Evolutionary conservation across 2,888 invertebrate species (phyloP), one percentile per base, ranked within the genome.

Genomic region (Eupithecia abbreviata): DNA sequence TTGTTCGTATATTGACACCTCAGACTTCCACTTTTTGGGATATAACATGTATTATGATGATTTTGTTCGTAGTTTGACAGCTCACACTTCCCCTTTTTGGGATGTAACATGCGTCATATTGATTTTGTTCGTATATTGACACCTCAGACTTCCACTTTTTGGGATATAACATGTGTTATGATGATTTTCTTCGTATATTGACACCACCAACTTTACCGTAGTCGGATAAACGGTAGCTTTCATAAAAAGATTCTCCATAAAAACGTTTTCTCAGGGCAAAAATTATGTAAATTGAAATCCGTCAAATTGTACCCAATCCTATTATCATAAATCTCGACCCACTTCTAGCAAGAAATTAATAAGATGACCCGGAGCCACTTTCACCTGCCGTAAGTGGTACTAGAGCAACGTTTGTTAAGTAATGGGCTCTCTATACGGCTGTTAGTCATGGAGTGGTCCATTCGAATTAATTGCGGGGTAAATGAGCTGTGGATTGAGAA

Each of bases 331-430:
- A 71, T 82, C 77, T 72, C 75, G 75, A 75, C 77, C 79, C 81
- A 83, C 81, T 82, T 82, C 79, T 79, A 76, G 67, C 75, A 79
- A 82, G 81, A 84, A 83, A 84, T 81, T 82, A 81, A 80, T 83
- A 81, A 82, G 82, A 81, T 83, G 84, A 83, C 82, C 84, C 80
- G 73, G 18, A 74, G 71, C 81, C 80, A 77, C 78, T 78, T 79
- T 45, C 74, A 73, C 71, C 73, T 79, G 78, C 77, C 73, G 78
- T 80, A 72, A 81, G 80, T 77, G 75, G 74, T 77, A 79, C 82
- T 82, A 80, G 76, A 73, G 79, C 55, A 62, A 55, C 72, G 72
- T 74, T 74, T 74, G 77, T 74, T 77, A 72, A 75, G 71, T 69
- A 49, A 69, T 69, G 47, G 69, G 47, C 18, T 43, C 45, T 45